Evolutionary conservation across 2,113 vertebrate species (phyloP).

Genomic region (Colius striatus): DNA sequence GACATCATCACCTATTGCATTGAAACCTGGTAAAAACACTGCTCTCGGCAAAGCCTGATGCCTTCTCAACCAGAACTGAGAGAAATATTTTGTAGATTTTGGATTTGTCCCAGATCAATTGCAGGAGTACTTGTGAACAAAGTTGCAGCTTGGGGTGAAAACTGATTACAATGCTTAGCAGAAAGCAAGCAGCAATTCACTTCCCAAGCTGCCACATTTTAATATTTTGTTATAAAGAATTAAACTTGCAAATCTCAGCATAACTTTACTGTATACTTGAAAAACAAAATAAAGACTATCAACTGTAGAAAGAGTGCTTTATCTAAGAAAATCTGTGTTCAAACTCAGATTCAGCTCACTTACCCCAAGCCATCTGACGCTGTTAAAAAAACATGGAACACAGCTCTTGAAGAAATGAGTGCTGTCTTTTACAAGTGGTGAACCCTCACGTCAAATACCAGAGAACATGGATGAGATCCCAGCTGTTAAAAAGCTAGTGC

Average conservation of each 20-base stretch:
- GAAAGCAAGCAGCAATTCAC: slow-evolving; percentile 29
- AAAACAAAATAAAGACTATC: slow-evolving; percentile 21
- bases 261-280: neutral
- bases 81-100: neutral
- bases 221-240: slow-evolving; percentile 31
- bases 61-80: neutral
- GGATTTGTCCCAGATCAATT: slow-evolving; percentile 28
- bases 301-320: neutral
- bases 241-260: slow-evolving; percentile 54
- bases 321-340: neutral
- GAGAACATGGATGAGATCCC: neutral
- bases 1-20: neutral
- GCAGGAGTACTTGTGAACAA: neutral
- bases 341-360: neutral
- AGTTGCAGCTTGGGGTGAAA: neutral
- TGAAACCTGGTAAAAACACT: neutral
- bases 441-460: neutral
- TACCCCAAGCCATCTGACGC: neutral
- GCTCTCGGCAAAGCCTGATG: neutral
- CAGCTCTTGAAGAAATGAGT: neutral
- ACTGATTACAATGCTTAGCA: neutral
- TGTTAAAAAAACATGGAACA: neutral
- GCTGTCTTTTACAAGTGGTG: neutral
- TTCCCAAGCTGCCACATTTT: slow-evolving; percentile 27
- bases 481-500: neutral